Conservation (phyloP, 2,113 vertebrate species). For the Okapia johnstoni region DNA sequence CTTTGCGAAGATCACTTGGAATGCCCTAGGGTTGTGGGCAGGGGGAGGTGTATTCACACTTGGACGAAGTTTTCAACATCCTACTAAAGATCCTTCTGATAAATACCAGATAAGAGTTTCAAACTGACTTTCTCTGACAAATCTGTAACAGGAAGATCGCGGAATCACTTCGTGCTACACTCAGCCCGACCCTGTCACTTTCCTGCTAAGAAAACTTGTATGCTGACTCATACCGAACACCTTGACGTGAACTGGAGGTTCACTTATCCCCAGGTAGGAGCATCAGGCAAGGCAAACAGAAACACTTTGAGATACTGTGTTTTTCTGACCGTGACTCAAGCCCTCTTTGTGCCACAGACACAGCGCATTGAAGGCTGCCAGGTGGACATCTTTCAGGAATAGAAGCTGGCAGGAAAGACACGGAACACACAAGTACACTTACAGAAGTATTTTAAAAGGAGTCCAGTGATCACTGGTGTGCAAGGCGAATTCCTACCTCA, state of each 20-base stretch:
- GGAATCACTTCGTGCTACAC: background rate
- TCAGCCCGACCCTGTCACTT: background rate
- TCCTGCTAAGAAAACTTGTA: background rate
- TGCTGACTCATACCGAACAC: background rate
- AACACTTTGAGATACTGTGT: background rate
- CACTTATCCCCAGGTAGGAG: background rate
- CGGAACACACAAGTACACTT: slow-evolving; percentile 19
- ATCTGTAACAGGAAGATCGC: background rate
- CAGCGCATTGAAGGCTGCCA: background rate
- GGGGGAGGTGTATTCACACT: background rate
- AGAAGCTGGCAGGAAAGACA: background rate
- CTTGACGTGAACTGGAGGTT: background rate
- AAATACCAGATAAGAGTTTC: background rate
- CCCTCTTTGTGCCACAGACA: background rate
- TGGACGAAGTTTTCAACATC: background rate
- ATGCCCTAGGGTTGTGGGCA: background rate
- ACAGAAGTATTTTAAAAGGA: slow-evolving; percentile 47
- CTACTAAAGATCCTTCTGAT: background rate
- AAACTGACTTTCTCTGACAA: background rate
- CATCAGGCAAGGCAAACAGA: background rate
- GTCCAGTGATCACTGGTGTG: slow-evolving; percentile 49
- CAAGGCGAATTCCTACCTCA: slow-evolving; percentile 86
- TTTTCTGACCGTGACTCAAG: background rate
- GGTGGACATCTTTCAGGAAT: background rate
- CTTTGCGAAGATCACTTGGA: background rate